Evolutionary conservation across 1,140 invertebrate species (phyloP), one percentile per base, ranked within the genome.

Genomic region (Ephestia elutella): DNA sequence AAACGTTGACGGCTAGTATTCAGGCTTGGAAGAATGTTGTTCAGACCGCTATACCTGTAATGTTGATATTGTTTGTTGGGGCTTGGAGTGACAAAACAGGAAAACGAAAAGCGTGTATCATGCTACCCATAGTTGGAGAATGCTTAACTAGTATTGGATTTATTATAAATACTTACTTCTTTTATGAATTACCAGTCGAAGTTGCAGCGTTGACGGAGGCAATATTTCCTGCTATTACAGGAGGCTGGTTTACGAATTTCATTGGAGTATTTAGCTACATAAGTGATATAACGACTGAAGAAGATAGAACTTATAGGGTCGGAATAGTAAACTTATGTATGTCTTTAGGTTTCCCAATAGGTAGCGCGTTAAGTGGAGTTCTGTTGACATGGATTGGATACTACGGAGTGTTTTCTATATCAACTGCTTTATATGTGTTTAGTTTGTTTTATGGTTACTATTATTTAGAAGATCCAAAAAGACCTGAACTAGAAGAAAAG

Each of bases 191-290:
- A 10, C 94, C 94, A 0, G 95, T 95, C 90, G 94, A 95, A 84
- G 92, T 91, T 0, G 91, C 93, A 13, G 94, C 93, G 0, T 82
- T 95, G 0, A 91, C 93, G 0, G 94, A 95, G 78, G 91, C 93
- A 0, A 82, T 95, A 13, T 94, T 94, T 77, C 94, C 94, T 0
- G 93, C 93, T 0, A 72, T 97, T 0, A 94, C 94, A 0, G 95
- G 95, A 3, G 95, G 95, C 0, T 96, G 94, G 92, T 95, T 95
- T 67, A 95, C 94, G 9, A 94, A 96, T 90, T 93, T 96, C 65
- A 95, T 97, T 91, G 94, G 94, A 11, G 92, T 95, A n/a, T 97
- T 96, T 79, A 96, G 95, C 77, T 97, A 96, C 71, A 94, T 97
- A 17, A 93, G 93, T 19, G 95, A 97, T 74, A 93, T 96, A n/a